Conservation (phyloP, 2,888 invertebrate species). For the Zeuzera pyrina region DNA sequence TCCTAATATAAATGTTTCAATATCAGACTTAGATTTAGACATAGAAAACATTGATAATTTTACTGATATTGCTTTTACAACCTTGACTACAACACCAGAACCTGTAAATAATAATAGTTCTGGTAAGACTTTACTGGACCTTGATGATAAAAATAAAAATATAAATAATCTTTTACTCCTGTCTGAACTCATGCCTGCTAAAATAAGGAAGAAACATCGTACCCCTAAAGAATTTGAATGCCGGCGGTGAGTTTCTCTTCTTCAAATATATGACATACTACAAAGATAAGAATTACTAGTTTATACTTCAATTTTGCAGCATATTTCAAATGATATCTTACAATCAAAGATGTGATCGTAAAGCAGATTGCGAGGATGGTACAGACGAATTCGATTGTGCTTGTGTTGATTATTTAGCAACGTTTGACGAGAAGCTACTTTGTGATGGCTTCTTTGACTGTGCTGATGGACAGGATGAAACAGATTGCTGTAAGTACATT, state of each 20-base stretch:
- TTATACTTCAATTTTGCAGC: too few species aligned
- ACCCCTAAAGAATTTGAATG: slow-evolving; percentile 52
- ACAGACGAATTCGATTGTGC: slow-evolving; percentile 83
- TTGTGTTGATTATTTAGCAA: slow-evolving; percentile 78
- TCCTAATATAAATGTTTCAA: slow-evolving; percentile 12
- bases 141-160: background rate
- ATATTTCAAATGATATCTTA: slow-evolving; percentile 77
- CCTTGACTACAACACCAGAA: background rate
- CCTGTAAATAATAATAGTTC: background rate
- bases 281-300: background rate
- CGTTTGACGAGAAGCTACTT: slow-evolving; percentile 67
- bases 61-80: background rate
- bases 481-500: slow-evolving; percentile 76
- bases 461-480: slow-evolving; percentile 82
- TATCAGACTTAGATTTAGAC: too few species aligned
- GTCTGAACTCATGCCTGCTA: slow-evolving; percentile 37
- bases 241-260: slow-evolving; percentile 34
- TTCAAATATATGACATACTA: background rate
- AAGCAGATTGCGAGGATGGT: slow-evolving; percentile 86
- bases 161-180: background rate
- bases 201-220: slow-evolving; percentile 36
- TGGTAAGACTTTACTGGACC: background rate
- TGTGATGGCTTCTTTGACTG: slow-evolving; percentile 86
- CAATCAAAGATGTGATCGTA: slow-evolving; percentile 76
- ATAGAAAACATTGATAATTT: too few species aligned